A percentile compares a stretch with the other conserved stretches of the same genome.
Evolutionary conservation across 1,140 invertebrate genomes (phyloP).

Genomic region (Bursaphelenchus mucronatus): DNA sequence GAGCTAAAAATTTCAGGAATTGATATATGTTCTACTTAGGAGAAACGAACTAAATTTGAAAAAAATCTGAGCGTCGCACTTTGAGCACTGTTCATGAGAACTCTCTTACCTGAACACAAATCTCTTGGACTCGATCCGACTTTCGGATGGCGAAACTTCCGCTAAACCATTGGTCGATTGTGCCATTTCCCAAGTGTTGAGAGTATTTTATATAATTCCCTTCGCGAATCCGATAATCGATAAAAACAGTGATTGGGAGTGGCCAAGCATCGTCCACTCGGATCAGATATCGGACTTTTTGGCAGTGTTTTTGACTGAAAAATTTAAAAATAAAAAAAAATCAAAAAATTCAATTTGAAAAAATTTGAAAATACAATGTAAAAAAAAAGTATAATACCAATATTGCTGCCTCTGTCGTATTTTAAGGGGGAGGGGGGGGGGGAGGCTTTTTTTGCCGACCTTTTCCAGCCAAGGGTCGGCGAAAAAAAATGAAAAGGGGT

Average conservation of each 20-base stretch:
- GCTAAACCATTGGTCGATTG: constrained; percentile 23
- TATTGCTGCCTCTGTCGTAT: neutral
- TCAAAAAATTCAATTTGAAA: too few relatives aligned
- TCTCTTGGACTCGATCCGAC: constrained; percentile 18
- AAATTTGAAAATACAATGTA: too few relatives aligned
- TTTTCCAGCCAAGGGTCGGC: too few relatives aligned
- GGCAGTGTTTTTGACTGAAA: constrained; percentile 19
- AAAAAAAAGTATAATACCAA: neutral
- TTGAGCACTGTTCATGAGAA: too few relatives aligned
- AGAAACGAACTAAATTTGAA: too few relatives aligned
- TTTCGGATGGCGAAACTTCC: constrained; percentile 13
- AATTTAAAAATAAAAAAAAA: neutral
- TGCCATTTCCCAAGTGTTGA: constrained; percentile 24
- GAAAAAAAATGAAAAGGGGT: too few relatives aligned
- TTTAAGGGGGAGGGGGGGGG: too few relatives aligned
- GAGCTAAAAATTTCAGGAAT: too few relatives aligned
- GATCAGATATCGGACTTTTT: constrained; percentile 26
- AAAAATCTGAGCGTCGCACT: too few relatives aligned
- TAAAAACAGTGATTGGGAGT: constrained; percentile 17
- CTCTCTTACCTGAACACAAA: constrained; percentile 21
- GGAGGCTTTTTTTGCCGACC: too few relatives aligned
- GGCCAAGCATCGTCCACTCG: constrained; percentile 19
- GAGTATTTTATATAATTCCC: constrained; percentile 20
- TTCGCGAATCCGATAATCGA: constrained; percentile 21
- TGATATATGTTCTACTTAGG: too few relatives aligned